Percentiles rank a stretch among this genome's conserved stretches.
Conservation (phyloP, 1,140 invertebrate species). For the Tetragnatha versicolor region DNA sequence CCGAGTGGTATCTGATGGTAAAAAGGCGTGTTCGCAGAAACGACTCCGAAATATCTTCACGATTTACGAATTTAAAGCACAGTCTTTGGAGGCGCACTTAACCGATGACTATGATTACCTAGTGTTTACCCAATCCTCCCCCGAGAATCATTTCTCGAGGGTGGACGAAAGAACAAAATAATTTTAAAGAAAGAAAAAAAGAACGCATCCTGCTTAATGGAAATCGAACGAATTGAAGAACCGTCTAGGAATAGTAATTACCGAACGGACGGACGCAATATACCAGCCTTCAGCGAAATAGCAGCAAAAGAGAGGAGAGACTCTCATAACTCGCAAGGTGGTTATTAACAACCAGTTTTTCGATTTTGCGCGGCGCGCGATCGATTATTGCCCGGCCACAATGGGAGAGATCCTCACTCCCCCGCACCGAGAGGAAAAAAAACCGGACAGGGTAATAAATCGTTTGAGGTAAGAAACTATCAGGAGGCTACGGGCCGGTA, state of each 20-base stretch:
- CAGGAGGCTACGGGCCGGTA: slow-evolving; percentile 49
- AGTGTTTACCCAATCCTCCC: slow-evolving; percentile 27
- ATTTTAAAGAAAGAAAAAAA: slow-evolving; percentile 4
- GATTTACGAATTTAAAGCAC: too few relatives aligned
- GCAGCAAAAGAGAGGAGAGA: too few relatives aligned
- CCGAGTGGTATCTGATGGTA: too few relatives aligned
- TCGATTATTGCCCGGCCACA: slow-evolving; percentile 53
- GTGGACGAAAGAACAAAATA: not conserved
- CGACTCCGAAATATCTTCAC: too few relatives aligned
- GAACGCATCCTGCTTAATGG: slow-evolving; percentile 32
- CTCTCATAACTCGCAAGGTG: slow-evolving; percentile 1
- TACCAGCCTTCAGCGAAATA: too few relatives aligned
- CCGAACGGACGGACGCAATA: too few relatives aligned
- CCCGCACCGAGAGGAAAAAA: slow-evolving; percentile 36
- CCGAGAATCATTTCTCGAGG: slow-evolving; percentile 4
- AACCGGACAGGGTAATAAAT: slow-evolving; percentile 53
- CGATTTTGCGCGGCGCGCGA: slow-evolving; percentile 50
- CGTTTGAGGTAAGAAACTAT: slow-evolving; percentile 53
- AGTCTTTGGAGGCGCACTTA: too few relatives aligned
- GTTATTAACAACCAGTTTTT: slow-evolving; percentile 55
- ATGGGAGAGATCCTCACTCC: slow-evolving; percentile 46
- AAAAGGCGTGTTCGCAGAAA: too few relatives aligned
- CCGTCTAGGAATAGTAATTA: slow-evolving; percentile 39
- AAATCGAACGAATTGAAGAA: slow-evolving; percentile 53
- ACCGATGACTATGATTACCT: too few relatives aligned